Percentiles rank a stretch among this genome's conserved stretches.
Evolutionary conservation across 1,140 invertebrate species (phyloP).

Genomic region (Aphaenogaster rudis): DNA sequence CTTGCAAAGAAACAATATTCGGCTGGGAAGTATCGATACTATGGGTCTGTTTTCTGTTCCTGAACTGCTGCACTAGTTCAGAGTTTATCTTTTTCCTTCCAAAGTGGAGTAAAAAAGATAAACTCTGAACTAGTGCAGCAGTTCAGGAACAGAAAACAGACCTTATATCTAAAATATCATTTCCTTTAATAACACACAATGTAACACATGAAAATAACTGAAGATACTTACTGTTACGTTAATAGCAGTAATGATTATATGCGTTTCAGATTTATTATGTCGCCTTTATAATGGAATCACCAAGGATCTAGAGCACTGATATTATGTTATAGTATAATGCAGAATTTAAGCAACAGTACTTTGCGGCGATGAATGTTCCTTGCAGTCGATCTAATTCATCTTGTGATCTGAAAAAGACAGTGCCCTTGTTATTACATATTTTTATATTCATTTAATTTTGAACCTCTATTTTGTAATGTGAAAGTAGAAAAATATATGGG

Average conservation of each 20-base stretch:
- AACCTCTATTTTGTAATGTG: slow-evolving; percentile 21
- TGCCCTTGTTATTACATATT: slow-evolving; percentile 8
- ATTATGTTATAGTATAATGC: background rate
- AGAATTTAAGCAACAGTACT: slow-evolving; percentile 1
- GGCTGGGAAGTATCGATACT: background rate
- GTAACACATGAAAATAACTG: slow-evolving; percentile 11
- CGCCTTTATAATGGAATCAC: background rate
- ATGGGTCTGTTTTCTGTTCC: no score
- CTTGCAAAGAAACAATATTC: background rate
- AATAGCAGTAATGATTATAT: background rate
- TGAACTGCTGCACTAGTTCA: no score
- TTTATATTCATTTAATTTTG: slow-evolving; percentile 41
- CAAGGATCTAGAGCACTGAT: background rate
- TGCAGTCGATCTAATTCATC: slow-evolving; percentile 14
- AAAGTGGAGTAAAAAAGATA: no score
- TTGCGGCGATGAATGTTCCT: slow-evolving; percentile 3
- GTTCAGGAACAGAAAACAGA: no score
- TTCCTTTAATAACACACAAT: background rate
- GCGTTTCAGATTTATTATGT: background rate
- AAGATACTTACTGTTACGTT: slow-evolving; percentile 6
- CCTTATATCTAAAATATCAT: background rate
- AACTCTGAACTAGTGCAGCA: no score
- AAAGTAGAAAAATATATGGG: slow-evolving; percentile 26
- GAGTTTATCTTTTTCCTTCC: no score
- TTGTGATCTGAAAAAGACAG: slow-evolving; percentile 41